Conservation (phyloP, 2,113 vertebrate genomes). For the Empidonax traillii region DNA sequence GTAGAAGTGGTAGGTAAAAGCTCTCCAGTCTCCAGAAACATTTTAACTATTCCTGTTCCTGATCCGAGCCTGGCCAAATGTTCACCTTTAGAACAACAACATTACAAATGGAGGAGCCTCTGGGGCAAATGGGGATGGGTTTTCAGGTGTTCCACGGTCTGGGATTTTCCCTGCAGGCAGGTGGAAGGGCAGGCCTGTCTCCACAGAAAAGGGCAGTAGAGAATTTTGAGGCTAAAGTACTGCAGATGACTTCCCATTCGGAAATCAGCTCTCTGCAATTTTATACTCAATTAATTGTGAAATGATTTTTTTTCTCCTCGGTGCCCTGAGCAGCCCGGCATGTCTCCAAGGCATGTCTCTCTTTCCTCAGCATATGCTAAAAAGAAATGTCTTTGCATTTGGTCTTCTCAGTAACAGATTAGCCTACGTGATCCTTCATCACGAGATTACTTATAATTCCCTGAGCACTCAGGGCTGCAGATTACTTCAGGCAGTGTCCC, state of each 20-base stretch:
- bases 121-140: fast-evolving
- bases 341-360: neutral
- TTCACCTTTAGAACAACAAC: neutral
- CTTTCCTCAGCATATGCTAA: neutral
- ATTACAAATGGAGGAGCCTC: neutral
- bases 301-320: neutral
- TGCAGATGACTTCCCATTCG: neutral
- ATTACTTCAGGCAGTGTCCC: neutral
- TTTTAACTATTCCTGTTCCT: neutral
- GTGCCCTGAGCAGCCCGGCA: neutral
- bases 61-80: neutral
- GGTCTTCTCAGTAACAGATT: conserved; percentile 45
- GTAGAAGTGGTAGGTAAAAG: neutral
- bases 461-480: neutral
- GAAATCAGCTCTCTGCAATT: neutral
- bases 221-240: neutral
- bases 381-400: conserved; percentile 24
- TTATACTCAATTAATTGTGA: neutral
- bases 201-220: fast-evolving
- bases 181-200: neutral
- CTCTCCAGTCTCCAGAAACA: neutral
- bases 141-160: fast-evolving
- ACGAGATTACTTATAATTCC: conserved; percentile 10
- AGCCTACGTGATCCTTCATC: conserved; percentile 17
- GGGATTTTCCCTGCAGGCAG: neutral